Base-by-base conservation (phyloP, 1,140 invertebrate genomes). In the Drosophila kanapiae region DNA sequence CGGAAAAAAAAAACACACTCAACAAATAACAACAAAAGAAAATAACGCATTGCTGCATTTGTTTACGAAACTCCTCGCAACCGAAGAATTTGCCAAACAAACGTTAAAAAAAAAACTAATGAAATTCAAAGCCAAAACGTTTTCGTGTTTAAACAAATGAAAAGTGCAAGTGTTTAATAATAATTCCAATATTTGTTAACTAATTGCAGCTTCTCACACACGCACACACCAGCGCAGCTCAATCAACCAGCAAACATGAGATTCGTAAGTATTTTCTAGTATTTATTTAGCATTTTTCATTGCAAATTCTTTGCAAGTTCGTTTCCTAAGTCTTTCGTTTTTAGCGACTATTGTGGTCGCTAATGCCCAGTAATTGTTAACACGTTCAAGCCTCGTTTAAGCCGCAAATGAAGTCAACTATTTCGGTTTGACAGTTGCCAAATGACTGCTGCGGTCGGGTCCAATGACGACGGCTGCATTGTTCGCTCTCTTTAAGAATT, bases 211-310 rank as follows among this genome's bases (percentile, higher is more conserved):
- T 64, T 64, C 54, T 53, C 62, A 40, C 57, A 64, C 49, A 64
- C 71, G 58, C 40, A 37, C 58, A 10, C 23, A 51, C 16, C 48
- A 59, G 68, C 71, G 64, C 56, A 71, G 54, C 45, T 74, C 64
- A 81, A 78, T 65, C 68, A 87, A 57, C 64, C 78, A 85, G 63
- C 78, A 92, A 92, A 91, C 57, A 92, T 92, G 91, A 91, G 91
- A 88, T 91, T 92, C 75, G 91, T 92, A 92, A 92, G 91, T 91
- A 64, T 61, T 45, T 35, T 35, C 8, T 14, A 3, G 16, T 35
- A 14, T 23, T 54, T 38, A 18, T 18, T 68, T 40, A 23, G 51
- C 47, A 64, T 68, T 65, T 72, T 76, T 37, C 14, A 7, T 33
- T 29, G 47, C 48, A 54, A 78, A 80, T 91, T 91, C 18, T 14